These are phyloP conservation scores for Muntiacus muntjak DNA, from an alignment of 2,113 vertebrate species.

Conservation along the genomic window DNA sequence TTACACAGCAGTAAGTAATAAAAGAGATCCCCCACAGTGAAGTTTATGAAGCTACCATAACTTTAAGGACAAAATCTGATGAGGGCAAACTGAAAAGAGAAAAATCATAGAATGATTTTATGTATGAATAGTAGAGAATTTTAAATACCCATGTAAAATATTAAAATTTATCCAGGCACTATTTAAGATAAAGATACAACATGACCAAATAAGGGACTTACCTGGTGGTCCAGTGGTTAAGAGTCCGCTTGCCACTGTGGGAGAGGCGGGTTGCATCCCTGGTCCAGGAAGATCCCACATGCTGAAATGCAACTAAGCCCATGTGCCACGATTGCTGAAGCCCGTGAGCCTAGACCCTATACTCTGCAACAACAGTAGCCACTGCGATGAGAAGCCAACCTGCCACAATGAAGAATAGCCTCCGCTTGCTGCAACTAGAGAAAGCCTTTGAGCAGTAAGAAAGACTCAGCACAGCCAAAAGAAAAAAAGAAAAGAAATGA, in stretches of 20 bases:
- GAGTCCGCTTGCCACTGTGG: not conserved
- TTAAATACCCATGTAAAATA: not conserved
- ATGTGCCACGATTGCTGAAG: not conserved
- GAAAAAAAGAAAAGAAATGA: not conserved
- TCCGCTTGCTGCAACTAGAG: not conserved
- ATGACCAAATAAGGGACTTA: not conserved
- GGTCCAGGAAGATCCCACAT: not conserved
- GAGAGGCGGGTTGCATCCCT: not conserved
- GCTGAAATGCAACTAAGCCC: not conserved
- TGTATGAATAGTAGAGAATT: not conserved
- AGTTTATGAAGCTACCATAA: not conserved
- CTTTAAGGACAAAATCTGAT: not conserved
- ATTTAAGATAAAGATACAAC: not conserved
- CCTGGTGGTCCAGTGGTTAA: not conserved
- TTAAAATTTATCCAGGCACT: not conserved
- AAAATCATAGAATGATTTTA: not conserved
- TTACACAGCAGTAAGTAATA: not conserved
- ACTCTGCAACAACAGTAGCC: not conserved
- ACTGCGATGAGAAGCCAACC: not conserved
- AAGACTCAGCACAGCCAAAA: not conserved
- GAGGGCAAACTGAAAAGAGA: not conserved
- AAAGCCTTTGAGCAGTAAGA: not conserved
- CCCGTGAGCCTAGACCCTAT: not conserved
- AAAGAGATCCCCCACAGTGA: not conserved
- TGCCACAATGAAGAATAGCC: not conserved